phyloP scores from a whole-genome alignment of 2,797 vertebrate species.

The Acipenser transmontanus region DNA sequence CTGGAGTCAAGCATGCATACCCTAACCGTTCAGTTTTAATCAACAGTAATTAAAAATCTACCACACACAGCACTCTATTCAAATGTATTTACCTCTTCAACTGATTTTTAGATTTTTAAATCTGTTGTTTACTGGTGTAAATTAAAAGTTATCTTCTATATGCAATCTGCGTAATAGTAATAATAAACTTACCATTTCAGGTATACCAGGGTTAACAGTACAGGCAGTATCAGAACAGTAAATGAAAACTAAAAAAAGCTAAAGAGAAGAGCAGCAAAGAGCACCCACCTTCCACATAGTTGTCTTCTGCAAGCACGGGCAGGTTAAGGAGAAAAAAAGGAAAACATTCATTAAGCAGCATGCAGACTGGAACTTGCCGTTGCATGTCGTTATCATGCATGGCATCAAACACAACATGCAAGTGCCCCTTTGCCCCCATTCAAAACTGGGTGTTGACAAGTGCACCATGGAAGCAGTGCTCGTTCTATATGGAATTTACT shows the following conservation, averaged over 20 bases:
- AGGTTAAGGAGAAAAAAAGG: conserved; percentile 93
- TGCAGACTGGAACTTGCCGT: conserved; percentile 91
- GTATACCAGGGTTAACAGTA: conserved; percentile 2
- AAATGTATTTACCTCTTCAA: no score
- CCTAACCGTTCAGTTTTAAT: not conserved
- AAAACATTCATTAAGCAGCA: conserved; percentile 99
- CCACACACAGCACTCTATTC: no score
- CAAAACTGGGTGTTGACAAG: conserved; percentile 46
- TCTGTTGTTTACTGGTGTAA: not conserved
- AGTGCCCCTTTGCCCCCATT: conserved; percentile 69
- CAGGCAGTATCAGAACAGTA: conserved; percentile 9
- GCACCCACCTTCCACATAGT: conserved; percentile 93
- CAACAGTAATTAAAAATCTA: not conserved
- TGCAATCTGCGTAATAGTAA: not conserved
- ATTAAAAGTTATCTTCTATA: no score
- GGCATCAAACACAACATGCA: conserved; percentile 95
- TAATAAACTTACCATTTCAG: conserved; percentile 20
- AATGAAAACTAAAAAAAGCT: conserved; percentile 41
- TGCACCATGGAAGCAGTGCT: conserved; percentile 45
- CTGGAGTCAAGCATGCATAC: not conserved
- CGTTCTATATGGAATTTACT: conserved; percentile 28
- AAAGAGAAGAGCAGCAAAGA: conserved; percentile 52
- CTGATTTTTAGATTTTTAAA: conserved; percentile 5
- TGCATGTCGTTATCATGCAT: conserved; percentile 96
- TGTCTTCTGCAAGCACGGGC: conserved; percentile 96